Conservation (phyloP, 2,888 invertebrate genomes). For the Nemapogon koenigi region DNA sequence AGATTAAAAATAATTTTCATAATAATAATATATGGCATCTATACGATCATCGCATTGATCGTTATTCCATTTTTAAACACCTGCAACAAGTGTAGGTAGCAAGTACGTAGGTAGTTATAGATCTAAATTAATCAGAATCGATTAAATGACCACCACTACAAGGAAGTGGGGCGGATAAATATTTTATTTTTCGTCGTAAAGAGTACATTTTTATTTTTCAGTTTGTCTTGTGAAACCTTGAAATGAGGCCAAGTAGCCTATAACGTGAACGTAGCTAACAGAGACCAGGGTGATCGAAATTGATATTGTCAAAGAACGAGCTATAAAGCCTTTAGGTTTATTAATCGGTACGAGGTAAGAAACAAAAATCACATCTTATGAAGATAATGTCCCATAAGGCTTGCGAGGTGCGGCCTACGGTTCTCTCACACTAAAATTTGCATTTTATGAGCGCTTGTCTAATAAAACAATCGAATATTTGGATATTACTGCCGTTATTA, state of each 20-base stretch:
- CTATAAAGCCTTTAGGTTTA: constrained; percentile 21
- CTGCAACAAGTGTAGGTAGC: constrained; percentile 2
- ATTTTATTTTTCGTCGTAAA: background rate
- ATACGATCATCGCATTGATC: no score
- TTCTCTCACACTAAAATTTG: constrained; percentile 29
- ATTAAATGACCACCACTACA: background rate
- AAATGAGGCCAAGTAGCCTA: constrained; percentile 25
- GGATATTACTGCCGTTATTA: no score
- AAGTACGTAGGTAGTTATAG: constrained; percentile 1
- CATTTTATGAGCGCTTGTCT: constrained; percentile 41
- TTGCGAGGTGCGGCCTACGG: constrained; percentile 17
- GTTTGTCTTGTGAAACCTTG: constrained; percentile 19
- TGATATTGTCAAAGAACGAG: constrained; percentile 17
- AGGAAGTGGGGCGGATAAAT: background rate
- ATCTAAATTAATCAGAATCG: constrained; percentile 4
- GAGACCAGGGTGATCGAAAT: constrained; percentile 23
- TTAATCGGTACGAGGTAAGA: constrained; percentile 29
- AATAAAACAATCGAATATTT: constrained; percentile 46
- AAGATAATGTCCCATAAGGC: constrained; percentile 26
- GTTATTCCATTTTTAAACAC: background rate
- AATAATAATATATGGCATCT: no score
- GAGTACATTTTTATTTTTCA: constrained; percentile 3
- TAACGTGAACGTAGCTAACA: constrained; percentile 19
- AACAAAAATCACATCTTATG: constrained; percentile 42
- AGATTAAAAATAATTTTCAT: no score